These are phyloP conservation scores for Cisticola juncidis DNA, from an alignment of 2,113 vertebrate genomes.

Conservation along the genomic window DNA sequence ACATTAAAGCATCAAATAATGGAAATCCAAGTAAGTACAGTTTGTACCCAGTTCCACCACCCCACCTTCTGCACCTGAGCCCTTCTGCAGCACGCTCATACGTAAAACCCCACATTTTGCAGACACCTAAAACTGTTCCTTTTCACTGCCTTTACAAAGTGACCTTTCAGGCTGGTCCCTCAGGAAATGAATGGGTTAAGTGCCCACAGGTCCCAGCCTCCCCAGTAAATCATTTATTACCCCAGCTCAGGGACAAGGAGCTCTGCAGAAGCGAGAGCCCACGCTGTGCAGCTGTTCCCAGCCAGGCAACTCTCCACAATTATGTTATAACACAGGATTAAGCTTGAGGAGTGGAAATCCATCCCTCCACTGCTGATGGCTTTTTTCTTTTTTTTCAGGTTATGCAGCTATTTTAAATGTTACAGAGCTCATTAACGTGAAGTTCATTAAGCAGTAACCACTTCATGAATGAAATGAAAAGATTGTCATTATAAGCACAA, in stretches of 20 bases:
- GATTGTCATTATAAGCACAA: background rate
- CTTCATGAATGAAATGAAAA: conserved; percentile 31
- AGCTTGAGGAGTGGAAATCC: background rate
- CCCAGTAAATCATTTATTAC: conserved; percentile 56
- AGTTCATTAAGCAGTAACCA: conserved; percentile 40
- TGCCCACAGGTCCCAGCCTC: background rate
- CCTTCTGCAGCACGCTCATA: background rate
- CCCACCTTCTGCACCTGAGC: background rate
- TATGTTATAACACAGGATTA: conserved; percentile 16
- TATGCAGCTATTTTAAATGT: conserved; percentile 25
- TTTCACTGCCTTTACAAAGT: background rate
- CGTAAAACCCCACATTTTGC: background rate
- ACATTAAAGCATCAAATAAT: background rate
- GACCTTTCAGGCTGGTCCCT: background rate
- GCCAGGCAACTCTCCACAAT: conserved; percentile 29
- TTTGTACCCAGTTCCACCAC: background rate
- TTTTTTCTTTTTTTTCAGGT: background rate
- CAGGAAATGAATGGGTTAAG: background rate
- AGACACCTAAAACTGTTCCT: background rate
- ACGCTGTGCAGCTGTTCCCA: conserved; percentile 55
- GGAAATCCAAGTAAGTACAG: background rate
- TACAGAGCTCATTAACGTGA: conserved; percentile 6
- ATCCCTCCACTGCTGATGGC: background rate
- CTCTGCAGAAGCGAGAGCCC: background rate
- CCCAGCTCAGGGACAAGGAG: conserved; percentile 3